A percentile compares a stretch with the other conserved stretches of the same genome.
Evolutionary conservation across 2,113 vertebrate species (phyloP).

Genomic region (Nestor notabilis): DNA sequence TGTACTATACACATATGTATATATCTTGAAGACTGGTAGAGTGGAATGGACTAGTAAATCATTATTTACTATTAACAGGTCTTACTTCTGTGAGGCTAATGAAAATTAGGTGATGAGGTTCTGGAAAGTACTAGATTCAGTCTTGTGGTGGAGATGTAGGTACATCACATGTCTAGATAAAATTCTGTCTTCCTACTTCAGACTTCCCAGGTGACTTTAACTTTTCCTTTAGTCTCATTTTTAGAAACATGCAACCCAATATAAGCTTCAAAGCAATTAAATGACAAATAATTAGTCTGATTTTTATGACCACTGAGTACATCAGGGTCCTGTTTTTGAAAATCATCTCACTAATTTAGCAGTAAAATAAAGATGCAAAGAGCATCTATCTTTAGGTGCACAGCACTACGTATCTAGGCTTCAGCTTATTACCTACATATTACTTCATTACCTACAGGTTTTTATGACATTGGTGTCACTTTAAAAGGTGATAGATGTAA

Average conservation of each 20-base stretch:
- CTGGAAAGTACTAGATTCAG: neutral
- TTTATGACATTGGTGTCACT: neutral
- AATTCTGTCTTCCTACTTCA: neutral
- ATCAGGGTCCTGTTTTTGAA: neutral
- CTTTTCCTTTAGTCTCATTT: neutral
- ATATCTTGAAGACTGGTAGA: neutral
- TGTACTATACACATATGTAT: no score
- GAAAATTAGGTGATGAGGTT: neutral
- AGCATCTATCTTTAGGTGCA: neutral
- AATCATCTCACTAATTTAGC: neutral
- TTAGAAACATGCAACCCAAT: neutral
- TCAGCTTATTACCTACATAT: accelerated
- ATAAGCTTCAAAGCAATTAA: neutral
- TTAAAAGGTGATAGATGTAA: neutral
- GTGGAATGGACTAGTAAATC: neutral
- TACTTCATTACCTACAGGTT: neutral
- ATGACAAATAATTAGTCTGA: neutral
- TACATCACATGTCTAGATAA: neutral
- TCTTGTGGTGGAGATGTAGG: neutral
- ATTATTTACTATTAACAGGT: neutral
- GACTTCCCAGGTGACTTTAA: neutral
- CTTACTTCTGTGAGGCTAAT: neutral
- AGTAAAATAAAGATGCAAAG: neutral
- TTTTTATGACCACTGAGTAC: neutral
- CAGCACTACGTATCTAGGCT: neutral